phyloP scores from a whole-genome alignment of 2,113 vertebrate genomes.

The Rissa tridactyla region DNA sequence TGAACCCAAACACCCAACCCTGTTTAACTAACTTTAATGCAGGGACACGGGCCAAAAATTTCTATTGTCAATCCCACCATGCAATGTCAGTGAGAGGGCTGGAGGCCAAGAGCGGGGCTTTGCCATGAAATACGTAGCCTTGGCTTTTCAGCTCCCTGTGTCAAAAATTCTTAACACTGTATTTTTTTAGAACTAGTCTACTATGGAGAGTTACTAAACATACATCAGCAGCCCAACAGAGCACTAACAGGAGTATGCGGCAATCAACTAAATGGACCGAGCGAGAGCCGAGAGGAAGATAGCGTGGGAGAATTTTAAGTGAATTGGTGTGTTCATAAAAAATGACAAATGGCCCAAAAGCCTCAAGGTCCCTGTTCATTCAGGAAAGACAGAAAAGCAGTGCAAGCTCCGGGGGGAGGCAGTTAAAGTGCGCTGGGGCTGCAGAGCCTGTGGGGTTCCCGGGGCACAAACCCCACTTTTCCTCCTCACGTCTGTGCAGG shows the following conservation, averaged over 20 bases:
- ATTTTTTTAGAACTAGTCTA: constrained; percentile 6
- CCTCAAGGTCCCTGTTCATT: constrained; percentile 1
- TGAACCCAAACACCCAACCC: not conserved
- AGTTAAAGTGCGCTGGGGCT: not conserved
- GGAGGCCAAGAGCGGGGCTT: not conserved
- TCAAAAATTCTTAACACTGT: not conserved
- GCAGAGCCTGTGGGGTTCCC: not conserved
- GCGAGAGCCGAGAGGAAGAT: not conserved
- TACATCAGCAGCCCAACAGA: constrained; percentile 49
- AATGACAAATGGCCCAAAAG: constrained; percentile 1
- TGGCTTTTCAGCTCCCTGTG: not conserved
- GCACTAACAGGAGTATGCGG: not conserved
- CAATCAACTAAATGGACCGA: constrained; percentile 46
- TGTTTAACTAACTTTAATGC: constrained; percentile 13
- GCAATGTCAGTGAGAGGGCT: not conserved
- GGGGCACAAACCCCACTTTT: not conserved
- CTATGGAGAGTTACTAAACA: constrained; percentile 37
- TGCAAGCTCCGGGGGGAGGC: not conserved
- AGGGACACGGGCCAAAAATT: not conserved
- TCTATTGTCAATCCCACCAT: not conserved
- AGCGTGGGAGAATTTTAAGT: constrained; percentile 1
- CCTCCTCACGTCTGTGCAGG: not conserved
- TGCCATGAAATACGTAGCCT: not conserved
- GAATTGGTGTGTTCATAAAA: constrained; percentile 37
- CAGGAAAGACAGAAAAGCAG: not conserved